A percentile compares a stretch with the other conserved stretches of the same genome.
Conservation (phyloP, 2,113 vertebrate species). For the Corythornis vintsioides region DNA sequence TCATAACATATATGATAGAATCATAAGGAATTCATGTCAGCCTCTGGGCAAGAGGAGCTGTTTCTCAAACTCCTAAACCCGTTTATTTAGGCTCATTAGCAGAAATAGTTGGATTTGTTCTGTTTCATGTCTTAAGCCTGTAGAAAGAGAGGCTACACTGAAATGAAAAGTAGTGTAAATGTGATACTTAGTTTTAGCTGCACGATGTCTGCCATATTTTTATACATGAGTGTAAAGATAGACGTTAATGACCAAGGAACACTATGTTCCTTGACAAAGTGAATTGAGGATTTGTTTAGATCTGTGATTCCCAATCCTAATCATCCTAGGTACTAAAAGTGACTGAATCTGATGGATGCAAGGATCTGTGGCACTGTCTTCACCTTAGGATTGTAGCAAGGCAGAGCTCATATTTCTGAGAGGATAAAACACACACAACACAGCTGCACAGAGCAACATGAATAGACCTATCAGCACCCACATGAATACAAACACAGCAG, state of each 20-base stretch:
- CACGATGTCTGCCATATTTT: neutral
- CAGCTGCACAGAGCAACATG: too few relatives aligned
- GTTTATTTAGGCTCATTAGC: neutral
- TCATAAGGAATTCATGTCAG: neutral
- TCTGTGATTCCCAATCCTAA: neutral
- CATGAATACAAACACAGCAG: neutral
- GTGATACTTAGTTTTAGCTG: neutral
- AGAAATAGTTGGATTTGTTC: neutral
- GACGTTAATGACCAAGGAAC: neutral
- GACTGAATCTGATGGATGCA: neutral
- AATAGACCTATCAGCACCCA: neutral
- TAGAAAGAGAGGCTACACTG: neutral
- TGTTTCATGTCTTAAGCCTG: neutral
- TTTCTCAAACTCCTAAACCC: neutral
- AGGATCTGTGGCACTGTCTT: neutral
- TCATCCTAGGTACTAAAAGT: neutral
- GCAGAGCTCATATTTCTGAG: neutral
- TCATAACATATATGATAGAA: neutral
- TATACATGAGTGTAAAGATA: neutral
- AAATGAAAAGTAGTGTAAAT: neutral
- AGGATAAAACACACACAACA: neutral
- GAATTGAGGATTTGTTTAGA: neutral
- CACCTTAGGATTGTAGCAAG: neutral
- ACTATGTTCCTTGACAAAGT: neutral
- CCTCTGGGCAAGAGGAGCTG: neutral